Evolutionary conservation across 2,888 invertebrate genomes (phyloP).

Genomic region (Shargacucullia verbasci): DNA sequence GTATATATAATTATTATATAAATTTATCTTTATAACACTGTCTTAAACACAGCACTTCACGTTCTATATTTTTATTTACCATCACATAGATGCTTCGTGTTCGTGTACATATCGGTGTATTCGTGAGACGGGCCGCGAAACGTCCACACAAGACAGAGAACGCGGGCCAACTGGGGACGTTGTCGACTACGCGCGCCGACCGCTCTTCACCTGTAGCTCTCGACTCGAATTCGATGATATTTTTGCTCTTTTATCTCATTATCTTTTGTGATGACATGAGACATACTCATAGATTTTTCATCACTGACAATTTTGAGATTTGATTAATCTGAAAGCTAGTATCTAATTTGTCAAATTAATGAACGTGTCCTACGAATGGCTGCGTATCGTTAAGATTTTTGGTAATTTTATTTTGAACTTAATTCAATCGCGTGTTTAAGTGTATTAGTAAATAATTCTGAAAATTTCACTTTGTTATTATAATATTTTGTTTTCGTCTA

Average conservation of each 20-base stretch:
- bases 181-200: constrained; percentile 25
- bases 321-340: constrained; percentile 1
- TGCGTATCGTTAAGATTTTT: too few relatives aligned
- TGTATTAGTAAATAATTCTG: too few relatives aligned
- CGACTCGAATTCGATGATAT: constrained; percentile 36
- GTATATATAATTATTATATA: too few relatives aligned
- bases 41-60: constrained; percentile 59
- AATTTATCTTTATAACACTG: constrained; percentile 38
- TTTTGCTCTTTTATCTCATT: constrained; percentile 44
- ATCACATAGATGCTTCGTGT: constrained; percentile 45
- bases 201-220: constrained; percentile 65
- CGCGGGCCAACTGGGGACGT: constrained; percentile 59
- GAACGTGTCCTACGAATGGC: constrained; percentile 3
- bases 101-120: constrained; percentile 44
- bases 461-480: background rate
- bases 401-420: too few relatives aligned
- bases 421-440: too few relatives aligned
- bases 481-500: constrained; percentile 1
- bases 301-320: constrained; percentile 16
- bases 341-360: constrained; percentile 11
- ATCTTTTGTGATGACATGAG: constrained; percentile 36
- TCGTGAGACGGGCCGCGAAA: constrained; percentile 31
- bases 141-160: constrained; percentile 54
- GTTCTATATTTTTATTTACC: constrained; percentile 50
- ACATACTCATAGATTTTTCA: constrained; percentile 21